Base-by-base conservation (phyloP, 2,888 invertebrate species). In the Ochropacha duplaris region DNA sequence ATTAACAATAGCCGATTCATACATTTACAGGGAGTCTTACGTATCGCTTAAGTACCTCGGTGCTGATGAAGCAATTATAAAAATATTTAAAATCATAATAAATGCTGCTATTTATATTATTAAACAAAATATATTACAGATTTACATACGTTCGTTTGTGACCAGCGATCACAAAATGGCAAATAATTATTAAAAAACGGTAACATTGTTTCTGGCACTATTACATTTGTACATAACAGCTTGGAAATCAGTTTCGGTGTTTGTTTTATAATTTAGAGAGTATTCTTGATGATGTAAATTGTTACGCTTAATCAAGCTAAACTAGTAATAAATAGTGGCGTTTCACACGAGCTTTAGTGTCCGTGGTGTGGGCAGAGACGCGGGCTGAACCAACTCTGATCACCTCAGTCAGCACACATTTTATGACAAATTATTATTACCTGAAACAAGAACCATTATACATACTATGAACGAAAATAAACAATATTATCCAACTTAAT, bases 291-390 rank as follows among this genome's bases (percentile, higher is more conserved):
- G 70, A 66, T 71, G 65, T 57, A 67, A 68, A 67, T 71, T 74
- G 74, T 83, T 81, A 82, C 74, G 76, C 78, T 87, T 87, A 78
- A 64, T 61, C 66, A 69, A 64, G 71, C 71, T 86, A 83, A 60
- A 58, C 77, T 84, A 83, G 71, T 74, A 84, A 83, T 87, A 83
- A 89, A 87, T 86, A 86, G 76, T 72, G 78, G 78, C 68, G 72
- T 69, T 68, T 62, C 55, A 68, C 71, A 79, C 81, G 73, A 81
- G 73, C 69, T 69, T n/a, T 63, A 63, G 36, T 59, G 12, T 12
- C 12, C 31, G 56, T 54, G 56, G 59, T 62, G 56, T 60, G 69
- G 60, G 69, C 67, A 16, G 69, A 60, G 52, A 57, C 60, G 59
- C 63, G 65, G 63, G 66, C 68, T 72, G 70, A 63, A 62, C 64